Evolutionary conservation across 1,140 invertebrate species (phyloP), one percentile per base, ranked within the genome.

Genomic region (Laupala kohalensis): DNA sequence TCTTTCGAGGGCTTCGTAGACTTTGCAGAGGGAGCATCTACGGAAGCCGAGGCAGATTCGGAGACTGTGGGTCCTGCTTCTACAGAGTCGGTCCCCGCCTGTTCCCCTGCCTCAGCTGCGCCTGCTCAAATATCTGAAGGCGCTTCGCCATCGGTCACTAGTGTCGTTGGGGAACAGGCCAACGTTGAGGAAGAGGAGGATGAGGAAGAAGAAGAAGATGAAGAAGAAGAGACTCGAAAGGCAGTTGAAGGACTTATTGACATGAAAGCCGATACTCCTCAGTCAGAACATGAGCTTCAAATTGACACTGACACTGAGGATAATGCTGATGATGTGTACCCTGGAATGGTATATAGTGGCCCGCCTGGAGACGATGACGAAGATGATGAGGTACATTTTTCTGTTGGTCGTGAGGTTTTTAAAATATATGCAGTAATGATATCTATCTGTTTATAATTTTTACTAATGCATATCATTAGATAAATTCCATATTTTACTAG

Each of bases 231-330:
- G 71, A 75, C 75, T 24, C 73, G 78, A 62, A 74, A 77, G 72
- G 74, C 73, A 24, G 73, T 75, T 5, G 73, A 74, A 62, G 74
- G 71, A 30, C 29, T 77, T 23, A 69, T 90, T 74, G 90, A 92
- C 77, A 83, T 90, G 27, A 93, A 93, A 80, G 90, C 91, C 1
- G 91, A 92, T 67, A 93, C 92, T 2, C 91, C 92, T 5, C 88
- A 91, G 73, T 93, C 92, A 29, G 92, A 94, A 77, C 87, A 88
- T 75, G 91, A 92, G 77, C 80, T 94, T 6, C 89, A 93, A 78
- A 94, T 94, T 70, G 92, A 94, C 78, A 93, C 92, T 1, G 92
- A 94, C 76, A 85, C 82, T n/a, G 82, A 82, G 69, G 86, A 86
- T 71, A 85, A 87, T 67, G 80, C 77, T 6, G 76, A 77, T 74